Evolutionary conservation across 2,797 vertebrate genomes (phyloP), one percentile per base, ranked within the genome.

Genomic region (Brotula barbata): DNA sequence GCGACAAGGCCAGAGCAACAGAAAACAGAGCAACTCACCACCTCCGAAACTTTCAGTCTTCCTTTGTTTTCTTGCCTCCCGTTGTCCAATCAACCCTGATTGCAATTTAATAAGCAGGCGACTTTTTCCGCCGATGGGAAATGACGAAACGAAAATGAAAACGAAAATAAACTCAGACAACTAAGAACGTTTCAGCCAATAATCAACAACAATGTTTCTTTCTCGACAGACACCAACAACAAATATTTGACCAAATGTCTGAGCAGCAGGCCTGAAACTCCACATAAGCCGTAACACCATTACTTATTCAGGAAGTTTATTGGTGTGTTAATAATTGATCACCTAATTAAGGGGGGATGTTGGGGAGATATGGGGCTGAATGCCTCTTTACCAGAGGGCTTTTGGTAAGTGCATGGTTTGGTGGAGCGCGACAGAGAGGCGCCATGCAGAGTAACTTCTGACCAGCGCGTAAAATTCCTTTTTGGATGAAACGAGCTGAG

Each of bases 321-420:
- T 90, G 85, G 88, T 85, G 85, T 88, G 87, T 92, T 90, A 92
- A 93, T 92, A 91, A 92, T 92, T 92, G 80, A 93, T 93, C 86
- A 91, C 71, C 86, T 88, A 92, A 92, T 92, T 92, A 92, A 83
- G 80, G 87, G 77, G 85, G 82, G 86, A 82, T 68, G 88, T 84
- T 84, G 82, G 85, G 89, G 88, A 77, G 88, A 80, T 83, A 75
- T 40, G 76, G 83, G 78, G 74, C 68, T 73, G 78, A 76, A 81
- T 76, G 86, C 73, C 79, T 90, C 87, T 89, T 90, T 89, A 89
- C 87, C 84, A 87, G 85, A 84, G 83, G 84, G 85, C 87, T 89
- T 87, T 90, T 88, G 85, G 86, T 90, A 89, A 90, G 88, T 90
- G 88, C 86, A 89, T 82, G 86, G 87, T 89, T 88, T 85, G 78